These are phyloP conservation scores for Taeniopygia guttata DNA, from an alignment of 2,797 vertebrate genomes.

Conservation along the genomic window DNA sequence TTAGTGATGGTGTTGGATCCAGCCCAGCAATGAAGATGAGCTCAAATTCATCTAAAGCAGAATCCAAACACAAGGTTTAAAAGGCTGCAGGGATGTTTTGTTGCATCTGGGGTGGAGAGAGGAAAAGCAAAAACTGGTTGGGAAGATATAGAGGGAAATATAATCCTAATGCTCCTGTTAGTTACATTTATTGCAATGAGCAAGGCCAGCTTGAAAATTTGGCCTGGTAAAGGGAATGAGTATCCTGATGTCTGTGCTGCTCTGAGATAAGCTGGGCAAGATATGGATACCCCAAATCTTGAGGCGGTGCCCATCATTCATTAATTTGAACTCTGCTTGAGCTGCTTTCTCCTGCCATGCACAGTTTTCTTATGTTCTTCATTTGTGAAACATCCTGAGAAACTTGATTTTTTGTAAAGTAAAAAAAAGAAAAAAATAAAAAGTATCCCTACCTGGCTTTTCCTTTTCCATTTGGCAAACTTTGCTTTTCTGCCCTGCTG, in stretches of 20 bases:
- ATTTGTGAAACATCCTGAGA: not conserved
- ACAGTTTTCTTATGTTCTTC: not conserved
- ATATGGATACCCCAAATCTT: not conserved
- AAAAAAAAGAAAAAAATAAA: not conserved
- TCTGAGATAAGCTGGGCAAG: not conserved
- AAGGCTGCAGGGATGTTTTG: not conserved
- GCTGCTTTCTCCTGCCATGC: not conserved
- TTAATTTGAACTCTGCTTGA: not conserved
- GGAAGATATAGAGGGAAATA: not conserved
- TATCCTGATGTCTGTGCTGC: not conserved
- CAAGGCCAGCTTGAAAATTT: not conserved
- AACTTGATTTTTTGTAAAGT: not conserved
- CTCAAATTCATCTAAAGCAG: not conserved
- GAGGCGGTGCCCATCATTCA: not conserved
- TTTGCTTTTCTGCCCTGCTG: not conserved
- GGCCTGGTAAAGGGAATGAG: not conserved
- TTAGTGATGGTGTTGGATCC: not conserved
- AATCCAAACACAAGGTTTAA: not conserved
- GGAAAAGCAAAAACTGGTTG: not conserved
- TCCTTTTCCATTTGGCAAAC: conserved; percentile 28
- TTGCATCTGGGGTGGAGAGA: not conserved
- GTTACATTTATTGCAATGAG: not conserved
- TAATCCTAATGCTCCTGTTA: not conserved
- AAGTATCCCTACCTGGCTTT: not conserved
- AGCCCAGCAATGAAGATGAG: not conserved